Conservation (phyloP, 2,888 invertebrate genomes). For the Coenonympha glycerion region DNA sequence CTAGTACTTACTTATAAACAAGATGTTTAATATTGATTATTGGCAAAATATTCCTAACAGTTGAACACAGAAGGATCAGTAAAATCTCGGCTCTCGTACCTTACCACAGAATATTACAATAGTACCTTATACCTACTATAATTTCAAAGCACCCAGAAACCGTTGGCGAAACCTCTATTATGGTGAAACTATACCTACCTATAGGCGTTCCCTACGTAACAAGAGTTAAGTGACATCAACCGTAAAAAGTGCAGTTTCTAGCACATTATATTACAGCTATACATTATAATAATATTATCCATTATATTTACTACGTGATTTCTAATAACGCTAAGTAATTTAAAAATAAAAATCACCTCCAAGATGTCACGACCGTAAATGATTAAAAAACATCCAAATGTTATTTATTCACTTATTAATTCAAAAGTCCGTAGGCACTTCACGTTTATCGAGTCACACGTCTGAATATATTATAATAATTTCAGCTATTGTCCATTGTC, state of each 20-base stretch:
- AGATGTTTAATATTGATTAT: no score
- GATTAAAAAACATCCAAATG: slow-evolving; percentile 1
- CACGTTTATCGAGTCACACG: slow-evolving; percentile 17
- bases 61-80: no score
- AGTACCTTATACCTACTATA: no score
- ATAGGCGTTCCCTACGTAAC: not conserved
- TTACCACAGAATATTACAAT: no score
- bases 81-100: no score
- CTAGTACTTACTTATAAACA: no score
- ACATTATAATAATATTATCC: no score
- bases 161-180: not conserved
- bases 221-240: not conserved
- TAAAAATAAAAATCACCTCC: slow-evolving; percentile 1
- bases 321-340: no score
- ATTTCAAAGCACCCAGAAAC: not conserved
- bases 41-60: no score
- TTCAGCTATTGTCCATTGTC: slow-evolving; percentile 28
- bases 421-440: slow-evolving; percentile 13
- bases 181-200: not conserved
- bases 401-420: slow-evolving; percentile 19
- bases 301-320: no score
- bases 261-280: no score
- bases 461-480: slow-evolving; percentile 26
- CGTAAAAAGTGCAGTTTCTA: not conserved
- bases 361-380: not conserved